These are phyloP conservation scores for Hylaea fasciaria DNA, from an alignment of 2,888 invertebrate genomes.

Conservation along the genomic window DNA sequence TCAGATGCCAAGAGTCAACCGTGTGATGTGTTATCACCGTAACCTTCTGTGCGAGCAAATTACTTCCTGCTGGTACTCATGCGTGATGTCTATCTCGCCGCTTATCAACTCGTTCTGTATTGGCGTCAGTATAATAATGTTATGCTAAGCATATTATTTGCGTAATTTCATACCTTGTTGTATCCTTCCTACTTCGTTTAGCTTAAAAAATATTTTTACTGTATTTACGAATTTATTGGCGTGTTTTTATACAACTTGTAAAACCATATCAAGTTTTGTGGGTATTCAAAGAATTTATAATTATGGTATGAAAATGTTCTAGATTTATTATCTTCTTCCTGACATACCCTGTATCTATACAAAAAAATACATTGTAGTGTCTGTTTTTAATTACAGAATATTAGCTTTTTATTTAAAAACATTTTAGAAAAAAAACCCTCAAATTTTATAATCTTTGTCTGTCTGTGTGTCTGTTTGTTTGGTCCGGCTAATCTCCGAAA, in stretches of 20 bases:
- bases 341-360: too few relatives aligned
- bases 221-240: neutral
- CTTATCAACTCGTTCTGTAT: conserved; percentile 26
- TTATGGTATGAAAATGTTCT: neutral
- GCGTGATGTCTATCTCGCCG: conserved; percentile 51
- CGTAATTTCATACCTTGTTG: conserved; percentile 5
- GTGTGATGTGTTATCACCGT: conserved; percentile 67
- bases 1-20: conserved; percentile 50
- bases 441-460: too few relatives aligned
- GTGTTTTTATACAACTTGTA: neutral
- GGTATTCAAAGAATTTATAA: too few relatives aligned
- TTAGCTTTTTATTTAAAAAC: too few relatives aligned
- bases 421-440: too few relatives aligned
- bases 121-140: conserved; percentile 11
- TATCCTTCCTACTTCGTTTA: conserved; percentile 7
- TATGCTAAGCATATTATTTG: conserved; percentile 2
- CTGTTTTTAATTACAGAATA: too few relatives aligned
- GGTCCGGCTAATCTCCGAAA: too few relatives aligned
- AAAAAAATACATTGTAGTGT: too few relatives aligned
- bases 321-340: neutral
- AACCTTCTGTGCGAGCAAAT: conserved; percentile 80
- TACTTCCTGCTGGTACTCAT: conserved; percentile 76
- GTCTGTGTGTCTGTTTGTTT: too few relatives aligned
- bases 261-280: too few relatives aligned
- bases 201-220: neutral